Base-by-base conservation (phyloP, 2,113 vertebrate genomes). In the Indicator maculatus region DNA sequence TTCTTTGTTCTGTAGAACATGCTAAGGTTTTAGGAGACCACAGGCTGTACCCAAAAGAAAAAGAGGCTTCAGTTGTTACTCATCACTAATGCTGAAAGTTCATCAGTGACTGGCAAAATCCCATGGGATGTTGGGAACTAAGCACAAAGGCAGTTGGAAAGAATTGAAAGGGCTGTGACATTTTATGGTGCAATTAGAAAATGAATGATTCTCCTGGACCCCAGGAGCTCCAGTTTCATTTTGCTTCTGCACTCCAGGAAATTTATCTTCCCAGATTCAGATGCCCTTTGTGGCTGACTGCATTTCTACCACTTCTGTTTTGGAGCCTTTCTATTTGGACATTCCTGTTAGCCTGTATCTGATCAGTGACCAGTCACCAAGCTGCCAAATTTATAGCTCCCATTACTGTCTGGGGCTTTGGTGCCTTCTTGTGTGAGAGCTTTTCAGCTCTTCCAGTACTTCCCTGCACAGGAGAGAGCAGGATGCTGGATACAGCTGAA, bases 191-290 rank as follows among this genome's bases (percentile, higher is more conserved):
- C 72, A 64, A 70, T 66, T 93, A 69, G 41, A 88, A 90, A 86
- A 41, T 11, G 59, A 83, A 81, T 71, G 19, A 53, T 65, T 30
- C 56, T 75, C 19, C 89, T 88, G 75, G 33, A 74, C 41, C n/a
- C 26, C n/a, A 61, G 65, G 60, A 84, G 17, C 73, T 55, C 60
- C 20, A 8, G 31, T 52, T 63, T 91, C 12, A 28, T 74, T 81
- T 87, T 39, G 8, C 70, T 94, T 26, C 75, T 73, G 71, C 86
- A 86, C 64, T 55, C 38, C 70, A 79, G 63, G 38, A 89, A 88
- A 94, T 83, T 66, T 78, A 75, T 89, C 67, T 60, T 85, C 78
- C 84, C 44, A 36, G 77, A 72, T 85, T 61, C 93, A 74, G 58
- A 83, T 81, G 71, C 23, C 71, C 61, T 93, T 84, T 92, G 71